Evolutionary conservation across 1,140 invertebrate genomes (phyloP), one percentile per base, ranked within the genome.

Genomic region (Heliconius eleuchia): DNA sequence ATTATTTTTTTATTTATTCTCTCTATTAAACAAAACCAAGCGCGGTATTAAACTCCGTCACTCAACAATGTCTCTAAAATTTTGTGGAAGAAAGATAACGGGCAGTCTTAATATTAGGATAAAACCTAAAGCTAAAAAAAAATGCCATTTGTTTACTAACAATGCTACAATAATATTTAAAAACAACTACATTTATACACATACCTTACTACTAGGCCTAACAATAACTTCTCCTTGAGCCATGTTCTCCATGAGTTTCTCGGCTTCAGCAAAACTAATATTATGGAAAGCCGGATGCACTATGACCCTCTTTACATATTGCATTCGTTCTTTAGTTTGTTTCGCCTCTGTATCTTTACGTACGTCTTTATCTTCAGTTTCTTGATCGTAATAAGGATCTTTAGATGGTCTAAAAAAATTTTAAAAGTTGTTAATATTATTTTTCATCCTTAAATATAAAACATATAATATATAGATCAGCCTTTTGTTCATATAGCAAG

Each of bases 211-310:
- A 71, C 98, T 99, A 2, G 99, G 99, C 70, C 99, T 95, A 50
- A 99, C 96, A 30, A 99, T 98, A 3, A 98, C 98, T 88, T 99
- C 99, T 8, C 99, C 99, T 94, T 99, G 98, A 83, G 99, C 98
- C 96, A 99, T 98, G 23, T 96, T 96, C 11, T 96, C 96, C 96
- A 99, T 97, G 57, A 99, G 92, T 88, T 98, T 98, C 85, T 99
- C 98, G 2, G 98, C 98, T 88, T 99, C 98, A 0, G 96, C 96
- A 90, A 97, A 99, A 16, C 97, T 98, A 81, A 99, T 98, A 91
- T 99, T 99, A 84, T 99, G 97, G 95, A 99, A 99, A 0, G 98
- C 97, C 0, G 99, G 99, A 95, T 99, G 99, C 23, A 99, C 98
- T 78, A 99, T 99, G 0, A 99, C 99, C 9, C 99, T 96, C 86